These are phyloP conservation scores for Cybosia mesomella DNA, from an alignment of 2,888 invertebrate species.

Conservation along the genomic window DNA sequence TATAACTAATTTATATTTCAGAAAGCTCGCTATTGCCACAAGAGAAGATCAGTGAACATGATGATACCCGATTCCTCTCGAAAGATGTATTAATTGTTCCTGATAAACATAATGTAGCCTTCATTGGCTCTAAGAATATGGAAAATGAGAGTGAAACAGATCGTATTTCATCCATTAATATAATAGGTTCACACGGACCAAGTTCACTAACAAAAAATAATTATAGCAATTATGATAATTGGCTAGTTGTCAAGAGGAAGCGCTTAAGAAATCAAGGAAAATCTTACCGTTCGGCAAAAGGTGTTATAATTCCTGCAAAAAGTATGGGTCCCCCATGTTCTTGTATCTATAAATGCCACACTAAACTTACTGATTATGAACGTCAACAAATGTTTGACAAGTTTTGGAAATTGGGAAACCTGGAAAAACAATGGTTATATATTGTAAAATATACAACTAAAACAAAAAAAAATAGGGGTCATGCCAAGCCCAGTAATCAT, in stretches of 20 bases:
- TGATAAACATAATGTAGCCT: neutral
- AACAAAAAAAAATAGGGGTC: no score
- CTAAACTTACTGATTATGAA: neutral
- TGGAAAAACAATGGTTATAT: neutral
- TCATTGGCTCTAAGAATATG: neutral
- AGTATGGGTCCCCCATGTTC: neutral
- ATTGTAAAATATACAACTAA: neutral
- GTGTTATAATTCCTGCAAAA: neutral
- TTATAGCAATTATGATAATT: no score
- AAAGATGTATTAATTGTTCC: neutral
- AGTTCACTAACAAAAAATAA: no score
- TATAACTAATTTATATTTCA: no score
- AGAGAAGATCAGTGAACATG: neutral
- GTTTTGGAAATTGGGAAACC: conserved; percentile 1
- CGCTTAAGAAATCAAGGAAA: no score
- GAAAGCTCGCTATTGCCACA: no score
- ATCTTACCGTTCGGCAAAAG: neutral
- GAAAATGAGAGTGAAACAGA: neutral
- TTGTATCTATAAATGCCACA: neutral
- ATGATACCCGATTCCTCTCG: neutral
- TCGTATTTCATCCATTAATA: no score
- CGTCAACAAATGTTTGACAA: neutral
- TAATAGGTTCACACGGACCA: no score
- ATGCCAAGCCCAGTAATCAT: no score
- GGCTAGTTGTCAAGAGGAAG: no score